Conservation (phyloP, 2,888 invertebrate genomes). For the Chalcosyrphus nemorum region DNA sequence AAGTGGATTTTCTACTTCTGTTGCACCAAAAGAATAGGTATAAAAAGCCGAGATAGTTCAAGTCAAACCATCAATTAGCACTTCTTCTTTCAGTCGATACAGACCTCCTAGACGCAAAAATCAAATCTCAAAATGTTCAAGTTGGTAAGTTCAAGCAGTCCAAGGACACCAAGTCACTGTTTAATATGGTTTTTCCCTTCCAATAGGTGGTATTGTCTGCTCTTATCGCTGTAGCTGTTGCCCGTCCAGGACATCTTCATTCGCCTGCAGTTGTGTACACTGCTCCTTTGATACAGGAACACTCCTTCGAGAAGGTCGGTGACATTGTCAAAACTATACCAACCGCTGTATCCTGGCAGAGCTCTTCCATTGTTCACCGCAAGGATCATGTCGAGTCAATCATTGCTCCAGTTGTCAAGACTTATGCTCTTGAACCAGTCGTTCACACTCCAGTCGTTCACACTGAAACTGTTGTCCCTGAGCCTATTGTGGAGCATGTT, state of each 20-base stretch:
- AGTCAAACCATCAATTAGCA: neutral
- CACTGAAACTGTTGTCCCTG: constrained; percentile 36
- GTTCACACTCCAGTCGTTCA: neutral
- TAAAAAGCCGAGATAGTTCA: neutral
- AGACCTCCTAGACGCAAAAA: constrained; percentile 34
- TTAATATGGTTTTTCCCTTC: neutral
- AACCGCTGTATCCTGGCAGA: constrained; percentile 82
- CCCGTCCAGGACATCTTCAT: constrained; percentile 16
- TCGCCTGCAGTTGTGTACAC: constrained; percentile 74
- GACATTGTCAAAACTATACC: constrained; percentile 80
- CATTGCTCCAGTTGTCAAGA: constrained; percentile 77
- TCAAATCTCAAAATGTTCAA: constrained; percentile 77
- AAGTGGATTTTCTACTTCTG: too few relatives aligned
- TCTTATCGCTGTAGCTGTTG: neutral
- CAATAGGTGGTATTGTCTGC: neutral
- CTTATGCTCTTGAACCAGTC: constrained; percentile 72
- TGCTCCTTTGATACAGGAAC: constrained; percentile 78
- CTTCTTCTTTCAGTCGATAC: constrained; percentile 21
- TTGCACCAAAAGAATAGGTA: too few relatives aligned
- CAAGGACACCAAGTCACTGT: neutral
- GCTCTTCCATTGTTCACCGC: constrained; percentile 83
- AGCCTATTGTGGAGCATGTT: constrained; percentile 42
- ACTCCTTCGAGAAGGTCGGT: constrained; percentile 78
- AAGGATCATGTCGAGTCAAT: constrained; percentile 78
- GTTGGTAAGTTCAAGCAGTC: constrained; percentile 76